Percentiles rank a stretch among this genome's conserved stretches.
phyloP scores from a whole-genome alignment of 2,797 vertebrate genomes.

The Dryobates pubescens region DNA sequence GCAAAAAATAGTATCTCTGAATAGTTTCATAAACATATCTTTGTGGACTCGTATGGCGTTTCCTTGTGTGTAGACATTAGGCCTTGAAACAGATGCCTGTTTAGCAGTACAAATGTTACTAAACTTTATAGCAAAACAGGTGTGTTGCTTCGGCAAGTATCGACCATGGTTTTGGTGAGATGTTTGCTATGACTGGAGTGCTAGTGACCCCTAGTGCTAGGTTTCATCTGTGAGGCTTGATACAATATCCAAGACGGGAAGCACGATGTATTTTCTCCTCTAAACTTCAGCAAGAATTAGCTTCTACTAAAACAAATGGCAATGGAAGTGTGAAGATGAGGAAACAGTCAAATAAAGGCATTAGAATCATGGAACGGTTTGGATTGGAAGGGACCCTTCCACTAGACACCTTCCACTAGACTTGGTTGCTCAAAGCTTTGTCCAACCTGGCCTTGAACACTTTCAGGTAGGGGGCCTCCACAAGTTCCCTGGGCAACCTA shows the following conservation, averaged over 20 bases:
- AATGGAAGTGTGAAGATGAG: neutral
- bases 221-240: neutral
- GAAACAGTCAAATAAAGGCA: neutral
- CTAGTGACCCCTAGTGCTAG: slow-evolving; percentile 70
- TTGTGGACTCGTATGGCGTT: neutral
- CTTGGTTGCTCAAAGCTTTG: too few species aligned
- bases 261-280: accelerated
- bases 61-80: neutral
- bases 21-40: neutral
- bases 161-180: accelerated
- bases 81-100: neutral
- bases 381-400: too few species aligned
- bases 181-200: slow-evolving; percentile 20
- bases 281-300: neutral
- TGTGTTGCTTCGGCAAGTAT: neutral
- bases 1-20: neutral
- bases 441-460: too few species aligned
- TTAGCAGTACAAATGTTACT: neutral
- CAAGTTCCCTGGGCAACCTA: too few species aligned
- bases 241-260: accelerated
- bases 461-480: too few species aligned
- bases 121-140: neutral
- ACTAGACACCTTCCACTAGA: too few species aligned
- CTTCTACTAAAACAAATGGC: neutral
- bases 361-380: too few species aligned